Conservation (phyloP, 2,113 vertebrate genomes). For the Columbina picui region DNA sequence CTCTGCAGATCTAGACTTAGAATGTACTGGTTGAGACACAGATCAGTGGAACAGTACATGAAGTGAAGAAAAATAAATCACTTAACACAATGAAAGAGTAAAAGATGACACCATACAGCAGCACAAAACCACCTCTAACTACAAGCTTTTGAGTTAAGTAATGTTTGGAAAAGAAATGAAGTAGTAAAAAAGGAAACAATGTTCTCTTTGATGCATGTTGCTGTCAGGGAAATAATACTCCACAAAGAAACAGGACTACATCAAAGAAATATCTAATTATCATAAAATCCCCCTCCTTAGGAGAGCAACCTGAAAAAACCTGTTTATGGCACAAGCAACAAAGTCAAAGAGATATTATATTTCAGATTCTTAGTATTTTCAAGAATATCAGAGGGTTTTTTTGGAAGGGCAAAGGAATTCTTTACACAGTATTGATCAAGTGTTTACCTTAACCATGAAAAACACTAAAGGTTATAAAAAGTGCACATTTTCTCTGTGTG, state of each 20-base stretch:
- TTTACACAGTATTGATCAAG: not conserved
- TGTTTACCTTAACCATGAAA: not conserved
- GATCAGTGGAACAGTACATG: rapidly evolving
- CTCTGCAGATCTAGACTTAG: not conserved
- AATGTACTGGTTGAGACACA: not conserved
- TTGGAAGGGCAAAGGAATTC: not conserved
- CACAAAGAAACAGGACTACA: not conserved
- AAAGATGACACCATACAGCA: not conserved
- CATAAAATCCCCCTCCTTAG: not conserved
- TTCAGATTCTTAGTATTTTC: not conserved
- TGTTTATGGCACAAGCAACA: not conserved
- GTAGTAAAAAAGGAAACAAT: not conserved
- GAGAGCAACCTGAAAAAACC: not conserved
- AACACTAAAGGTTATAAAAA: not conserved
- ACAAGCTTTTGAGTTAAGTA: not conserved
- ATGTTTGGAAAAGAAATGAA: not conserved
- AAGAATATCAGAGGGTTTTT: not conserved
- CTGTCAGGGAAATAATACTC: not conserved
- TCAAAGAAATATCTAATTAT: not conserved
- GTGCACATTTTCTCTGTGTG: not conserved
- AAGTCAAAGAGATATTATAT: not conserved
- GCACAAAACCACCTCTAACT: not conserved
- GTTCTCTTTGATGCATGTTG: not conserved
- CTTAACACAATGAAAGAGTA: rapidly evolving
- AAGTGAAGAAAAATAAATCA: not conserved